Conservation (phyloP, 2,113 vertebrate genomes). For the Trichechus manatus region DNA sequence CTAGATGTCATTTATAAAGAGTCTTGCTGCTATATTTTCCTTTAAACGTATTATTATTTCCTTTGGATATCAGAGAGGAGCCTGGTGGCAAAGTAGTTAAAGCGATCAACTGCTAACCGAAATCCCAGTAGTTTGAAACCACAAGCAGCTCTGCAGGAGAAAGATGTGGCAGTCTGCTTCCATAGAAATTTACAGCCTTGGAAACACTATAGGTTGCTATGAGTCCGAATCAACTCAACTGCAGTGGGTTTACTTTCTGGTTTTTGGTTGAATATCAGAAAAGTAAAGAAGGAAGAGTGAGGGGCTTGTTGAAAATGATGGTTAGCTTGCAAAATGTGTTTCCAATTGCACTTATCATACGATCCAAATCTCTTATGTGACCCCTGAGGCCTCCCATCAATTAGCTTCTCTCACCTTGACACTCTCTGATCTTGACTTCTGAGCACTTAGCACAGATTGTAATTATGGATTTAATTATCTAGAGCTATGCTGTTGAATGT, state of each 20-base stretch:
- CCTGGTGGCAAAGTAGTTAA: too few species aligned
- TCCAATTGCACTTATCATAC: neutral
- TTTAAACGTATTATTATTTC: neutral
- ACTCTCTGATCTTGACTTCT: neutral
- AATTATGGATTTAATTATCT: neutral
- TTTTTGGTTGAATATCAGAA: neutral
- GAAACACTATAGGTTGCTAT: too few species aligned
- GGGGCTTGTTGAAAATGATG: neutral
- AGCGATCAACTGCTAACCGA: too few species aligned
- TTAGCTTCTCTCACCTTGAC: neutral
- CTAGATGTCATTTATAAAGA: neutral
- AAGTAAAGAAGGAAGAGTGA: neutral
- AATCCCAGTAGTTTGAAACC: too few species aligned
- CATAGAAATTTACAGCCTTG: too few species aligned
- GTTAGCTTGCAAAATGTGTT: neutral
- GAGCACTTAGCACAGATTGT: neutral
- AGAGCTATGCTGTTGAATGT: too few species aligned
- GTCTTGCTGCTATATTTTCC: neutral
- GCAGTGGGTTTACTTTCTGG: too few species aligned
- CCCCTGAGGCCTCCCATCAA: rapidly evolving
- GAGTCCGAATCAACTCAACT: too few species aligned
- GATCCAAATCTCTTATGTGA: neutral
- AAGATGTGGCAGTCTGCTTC: too few species aligned
- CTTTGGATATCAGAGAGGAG: neutral
- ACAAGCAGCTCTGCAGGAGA: too few species aligned